A percentile compares a stretch with the other conserved stretches of the same genome.
phyloP scores from a whole-genome alignment of 2,113 vertebrate species.

The Nothoprocta perdicaria region DNA sequence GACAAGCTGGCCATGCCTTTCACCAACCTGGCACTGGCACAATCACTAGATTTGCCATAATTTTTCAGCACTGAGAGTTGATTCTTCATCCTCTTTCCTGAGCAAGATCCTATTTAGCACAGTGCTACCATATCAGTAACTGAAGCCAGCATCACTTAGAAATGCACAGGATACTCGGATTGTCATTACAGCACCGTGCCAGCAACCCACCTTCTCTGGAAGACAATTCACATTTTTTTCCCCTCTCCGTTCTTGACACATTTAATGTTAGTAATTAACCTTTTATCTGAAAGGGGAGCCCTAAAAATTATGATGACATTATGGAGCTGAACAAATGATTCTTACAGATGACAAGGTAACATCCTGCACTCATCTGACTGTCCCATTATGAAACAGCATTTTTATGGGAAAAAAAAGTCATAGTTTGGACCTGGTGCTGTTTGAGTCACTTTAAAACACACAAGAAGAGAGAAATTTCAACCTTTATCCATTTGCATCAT shows the following conservation, averaged over 20 bases:
- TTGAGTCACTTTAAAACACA: neutral
- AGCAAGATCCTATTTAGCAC: neutral
- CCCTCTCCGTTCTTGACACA: neutral
- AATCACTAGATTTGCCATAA: neutral
- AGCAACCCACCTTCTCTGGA: conserved; percentile 12
- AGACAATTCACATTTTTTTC: conserved; percentile 36
- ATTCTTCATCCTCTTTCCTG: neutral
- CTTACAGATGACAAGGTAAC: conserved; percentile 11
- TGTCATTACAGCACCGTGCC: neutral
- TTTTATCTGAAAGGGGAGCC: conserved; percentile 53
- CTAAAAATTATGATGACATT: conserved; percentile 51
- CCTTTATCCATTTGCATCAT: neutral
- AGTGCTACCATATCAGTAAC: neutral
- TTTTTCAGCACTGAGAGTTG: neutral
- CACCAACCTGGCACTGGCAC: neutral
- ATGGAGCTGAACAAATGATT: neutral
- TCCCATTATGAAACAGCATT: neutral
- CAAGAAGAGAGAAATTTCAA: neutral
- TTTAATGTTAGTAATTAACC: conserved; percentile 58
- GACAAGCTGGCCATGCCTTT: neutral
- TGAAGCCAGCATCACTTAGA: neutral
- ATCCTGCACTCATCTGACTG: neutral
- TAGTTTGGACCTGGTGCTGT: neutral
- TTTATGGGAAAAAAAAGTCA: neutral
- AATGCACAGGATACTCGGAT: neutral